These are phyloP conservation scores for Anadara kagoshimensis DNA, from an alignment of 1,140 invertebrate species.

Conservation along the genomic window DNA sequence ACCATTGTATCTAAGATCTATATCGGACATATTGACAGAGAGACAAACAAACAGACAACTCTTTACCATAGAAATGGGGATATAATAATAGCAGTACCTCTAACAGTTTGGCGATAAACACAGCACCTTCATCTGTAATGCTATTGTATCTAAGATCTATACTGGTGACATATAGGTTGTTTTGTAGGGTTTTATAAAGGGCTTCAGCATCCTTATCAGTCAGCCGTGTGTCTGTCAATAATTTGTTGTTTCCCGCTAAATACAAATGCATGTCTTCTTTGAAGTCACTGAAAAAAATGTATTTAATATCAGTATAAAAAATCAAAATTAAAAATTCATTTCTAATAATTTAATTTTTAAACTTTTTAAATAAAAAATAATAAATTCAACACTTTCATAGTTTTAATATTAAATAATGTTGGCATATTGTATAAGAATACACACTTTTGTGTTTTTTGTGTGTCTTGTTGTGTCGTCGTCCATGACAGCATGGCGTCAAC, in stretches of 20 bases:
- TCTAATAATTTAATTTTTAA: too few relatives aligned
- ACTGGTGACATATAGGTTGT: slow-evolving; percentile 64
- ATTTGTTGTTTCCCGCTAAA: slow-evolving; percentile 71
- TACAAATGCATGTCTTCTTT: slow-evolving; percentile 68
- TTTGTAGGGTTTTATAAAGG: slow-evolving; percentile 63
- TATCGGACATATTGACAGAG: too few relatives aligned
- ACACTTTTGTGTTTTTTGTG: too few relatives aligned
- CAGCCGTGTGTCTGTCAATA: slow-evolving; percentile 64
- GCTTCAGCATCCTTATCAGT: slow-evolving; percentile 63
- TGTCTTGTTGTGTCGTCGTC: too few relatives aligned
- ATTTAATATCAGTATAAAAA: neutral
- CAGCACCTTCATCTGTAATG: slow-evolving; percentile 68
- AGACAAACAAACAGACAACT: too few relatives aligned
- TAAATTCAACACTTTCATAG: too few relatives aligned
- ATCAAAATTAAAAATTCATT: neutral
- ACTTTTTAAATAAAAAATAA: too few relatives aligned
- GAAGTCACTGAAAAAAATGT: slow-evolving; percentile 48
- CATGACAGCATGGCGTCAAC: too few relatives aligned
- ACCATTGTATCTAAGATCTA: slow-evolving; percentile 72
- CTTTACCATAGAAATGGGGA: too few relatives aligned
- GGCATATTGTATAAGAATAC: too few relatives aligned
- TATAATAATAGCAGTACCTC: slow-evolving; percentile 45
- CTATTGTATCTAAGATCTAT: slow-evolving; percentile 72
- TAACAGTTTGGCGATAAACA: slow-evolving; percentile 59
- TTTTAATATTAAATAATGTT: too few relatives aligned